Evolutionary conservation across 2,888 invertebrate species (phyloP), one percentile per base, ranked within the genome.

Genomic region (Hoplodrina ambigua): DNA sequence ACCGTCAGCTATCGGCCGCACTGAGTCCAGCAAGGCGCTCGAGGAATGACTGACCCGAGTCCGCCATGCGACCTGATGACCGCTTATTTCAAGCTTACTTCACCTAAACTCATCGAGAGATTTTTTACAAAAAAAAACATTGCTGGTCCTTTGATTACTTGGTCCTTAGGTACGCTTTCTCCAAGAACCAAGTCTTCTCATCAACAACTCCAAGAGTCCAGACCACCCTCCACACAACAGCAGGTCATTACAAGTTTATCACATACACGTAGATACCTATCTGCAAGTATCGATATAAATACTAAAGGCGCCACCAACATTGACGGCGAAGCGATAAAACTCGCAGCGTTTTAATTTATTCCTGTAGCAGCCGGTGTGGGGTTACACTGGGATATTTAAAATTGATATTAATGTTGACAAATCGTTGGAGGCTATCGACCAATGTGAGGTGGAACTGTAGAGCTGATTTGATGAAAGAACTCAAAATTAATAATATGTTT

Each of bases 361-460:
- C 87, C 82, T 79, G 65, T 75, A 81, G 69, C 84, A 77, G 69
- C 30, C 65, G 90, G 91, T 90, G 91, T 91, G 86, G 62, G 86
- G 87, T 91, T 91, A 89, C 89, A 73, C 69, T 37, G 60, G 72
- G 56, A 72, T 74, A 54, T 61, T 61, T 75, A 75, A 76, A 77
- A 86, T 83, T 88, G 84, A 85, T 85, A 88, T 86, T 80, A 80
- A 75, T 61, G 62, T 59, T 68, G 70, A 69, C 55, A 56, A 67
- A 75, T 78, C 52, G 55, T 33, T 75, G 25, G 59, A 56, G 59
- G 65, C 15, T 49, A 55, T 6, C 33, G 30, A 7, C 59, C 50
- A 58, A 25, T 72, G 52, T 60, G 56, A 5, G 30, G 44, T 44
- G 17, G 55, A 52, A 30, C 53, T 69, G 53, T 4, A 19, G 53